Evolutionary conservation across 37 sponge, comb jelly and placozoan species (phyloP), one percentile per base, ranked within the genome.

Genomic region (Mnemiopsis leidyi): DNA sequence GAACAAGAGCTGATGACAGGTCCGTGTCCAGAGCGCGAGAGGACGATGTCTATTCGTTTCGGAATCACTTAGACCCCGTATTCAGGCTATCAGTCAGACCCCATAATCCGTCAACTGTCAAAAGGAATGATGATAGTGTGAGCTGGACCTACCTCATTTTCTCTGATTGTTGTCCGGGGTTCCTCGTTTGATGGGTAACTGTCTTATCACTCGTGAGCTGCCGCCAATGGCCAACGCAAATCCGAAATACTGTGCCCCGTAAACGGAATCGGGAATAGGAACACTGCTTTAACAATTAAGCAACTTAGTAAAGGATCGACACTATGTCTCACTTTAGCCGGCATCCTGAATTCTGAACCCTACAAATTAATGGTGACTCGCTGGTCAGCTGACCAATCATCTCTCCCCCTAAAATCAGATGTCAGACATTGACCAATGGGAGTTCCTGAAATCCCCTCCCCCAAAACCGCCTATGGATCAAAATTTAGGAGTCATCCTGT

Each of bases 181-280:
- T 48, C 61, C 61, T 5, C 61, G 5, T 13, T 48, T 48, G 61
- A 48, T 48, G 9, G 13, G 61, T 48, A 18, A 18, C 9, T 48
- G 61, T 48, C 9, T 13, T 13, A 48, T 18, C 61, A 48, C 9
- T 48, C 61, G 61, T 48, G 61, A 48, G 61, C 61, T 48, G 13
- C 61, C 61, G 13, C 79, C 35, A 77, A 77, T 77, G 18, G 32
- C 79, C 26, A 33, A 34, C 32, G 30, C 26, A 26, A 77, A 77
- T 28, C 79, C 79, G 79, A 77, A 77, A 77, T 77, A 77, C 79
- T 77, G 79, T 18, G 33, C 1, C 33, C 79, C 33, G 79, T 77
- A 77, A 77, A 77, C 79, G 79, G 32, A 77, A 77, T 77, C 79
- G 79, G 79, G 79, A 77, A 77, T 32, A 32, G 79, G 79, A 77